Evolutionary conservation across 2,113 vertebrate species (phyloP).

Genomic region (Ciconia stormi): DNA sequence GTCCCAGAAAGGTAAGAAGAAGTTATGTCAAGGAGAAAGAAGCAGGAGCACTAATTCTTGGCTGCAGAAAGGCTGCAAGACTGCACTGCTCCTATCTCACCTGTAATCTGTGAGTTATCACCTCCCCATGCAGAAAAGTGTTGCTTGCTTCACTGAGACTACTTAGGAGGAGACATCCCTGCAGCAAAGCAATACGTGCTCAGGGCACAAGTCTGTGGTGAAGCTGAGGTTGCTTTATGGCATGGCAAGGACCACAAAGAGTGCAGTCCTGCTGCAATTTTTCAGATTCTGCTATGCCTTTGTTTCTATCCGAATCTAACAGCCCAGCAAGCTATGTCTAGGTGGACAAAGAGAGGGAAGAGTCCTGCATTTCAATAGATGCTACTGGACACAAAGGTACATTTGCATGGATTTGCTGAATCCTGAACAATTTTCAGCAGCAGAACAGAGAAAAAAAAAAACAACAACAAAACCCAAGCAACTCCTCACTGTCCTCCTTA

Average conservation of each 20-base stretch:
- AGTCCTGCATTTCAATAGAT: background rate
- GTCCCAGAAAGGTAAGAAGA: background rate
- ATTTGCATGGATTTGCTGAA: background rate
- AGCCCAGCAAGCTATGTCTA: background rate
- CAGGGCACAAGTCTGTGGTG: accelerated
- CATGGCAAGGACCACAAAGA: background rate
- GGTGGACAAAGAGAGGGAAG: background rate
- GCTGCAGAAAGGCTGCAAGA: background rate
- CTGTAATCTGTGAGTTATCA: background rate
- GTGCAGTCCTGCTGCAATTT: background rate
- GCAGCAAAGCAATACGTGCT: background rate
- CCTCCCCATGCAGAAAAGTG: background rate
- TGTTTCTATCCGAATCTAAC: background rate
- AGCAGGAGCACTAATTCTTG: background rate
- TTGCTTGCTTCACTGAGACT: background rate
- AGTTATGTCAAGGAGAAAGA: background rate
- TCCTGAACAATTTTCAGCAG: background rate
- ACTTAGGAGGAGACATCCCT: background rate
- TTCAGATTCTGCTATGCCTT: background rate
- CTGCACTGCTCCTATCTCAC: background rate
- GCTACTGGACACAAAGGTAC: background rate
- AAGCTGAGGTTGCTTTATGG: background rate
- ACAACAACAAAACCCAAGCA: background rate
- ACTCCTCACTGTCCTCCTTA: background rate
- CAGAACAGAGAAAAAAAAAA: background rate